phyloP scores from a whole-genome alignment of 2,888 invertebrate species.

The Cremastinae sp. region DNA sequence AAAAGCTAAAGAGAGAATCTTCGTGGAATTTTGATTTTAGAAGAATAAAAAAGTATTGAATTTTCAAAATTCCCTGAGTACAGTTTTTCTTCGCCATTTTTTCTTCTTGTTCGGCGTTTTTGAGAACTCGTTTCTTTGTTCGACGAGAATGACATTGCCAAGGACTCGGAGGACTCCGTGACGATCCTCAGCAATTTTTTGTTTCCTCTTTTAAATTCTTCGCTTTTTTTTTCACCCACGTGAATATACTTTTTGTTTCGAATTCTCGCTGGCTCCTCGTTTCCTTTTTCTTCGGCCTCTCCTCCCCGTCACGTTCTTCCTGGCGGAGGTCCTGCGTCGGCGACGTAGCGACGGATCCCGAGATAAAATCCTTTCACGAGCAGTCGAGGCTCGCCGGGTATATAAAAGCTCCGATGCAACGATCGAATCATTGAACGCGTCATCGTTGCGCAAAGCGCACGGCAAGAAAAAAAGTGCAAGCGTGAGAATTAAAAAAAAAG shows the following conservation, averaged over 20 bases:
- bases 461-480: conserved; percentile 1
- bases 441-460: conserved; percentile 31
- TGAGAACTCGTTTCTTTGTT: too few species aligned
- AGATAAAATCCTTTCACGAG: conserved; percentile 49
- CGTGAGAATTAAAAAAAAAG: not conserved
- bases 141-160: too few species aligned
- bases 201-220: too few species aligned
- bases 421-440: conserved; percentile 50
- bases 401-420: conserved; percentile 51
- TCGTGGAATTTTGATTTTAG: too few species aligned
- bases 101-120: too few species aligned
- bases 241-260: conserved; percentile 41
- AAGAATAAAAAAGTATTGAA: too few species aligned
- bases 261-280: not conserved
- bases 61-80: too few species aligned
- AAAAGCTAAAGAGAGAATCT: too few species aligned
- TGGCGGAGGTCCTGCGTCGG: conserved; percentile 51
- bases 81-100: too few species aligned
- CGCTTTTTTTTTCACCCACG: too few species aligned
- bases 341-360: conserved; percentile 19
- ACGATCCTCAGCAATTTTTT: too few species aligned
- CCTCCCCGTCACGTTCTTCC: conserved; percentile 18
- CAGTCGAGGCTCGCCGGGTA: conserved; percentile 34
- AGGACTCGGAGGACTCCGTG: too few species aligned
- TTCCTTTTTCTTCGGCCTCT: conserved; percentile 14